Evolutionary conservation across 1,140 invertebrate genomes (phyloP), one percentile per base, ranked within the genome.

Genomic region (Bombyx mandarina): DNA sequence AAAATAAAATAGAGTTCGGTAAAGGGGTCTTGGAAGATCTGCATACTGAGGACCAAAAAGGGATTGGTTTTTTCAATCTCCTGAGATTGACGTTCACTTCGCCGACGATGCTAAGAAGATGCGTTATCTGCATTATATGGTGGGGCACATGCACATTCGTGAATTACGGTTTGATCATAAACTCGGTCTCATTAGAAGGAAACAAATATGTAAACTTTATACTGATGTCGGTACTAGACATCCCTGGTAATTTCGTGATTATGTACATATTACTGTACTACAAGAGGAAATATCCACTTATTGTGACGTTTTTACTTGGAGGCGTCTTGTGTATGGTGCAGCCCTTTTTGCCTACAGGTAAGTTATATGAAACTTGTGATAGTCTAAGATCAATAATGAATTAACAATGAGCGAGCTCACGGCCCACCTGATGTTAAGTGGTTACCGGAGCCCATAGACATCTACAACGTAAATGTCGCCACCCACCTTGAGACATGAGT

Each of bases 81-180:
- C 43, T 86, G 35, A 66, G 62, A 53, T 60, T 62, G 6, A 86
- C 80, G 6, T 77, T 86, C 47, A 62, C 55, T 8, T 86, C 81
- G 1, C 71, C 52, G 18, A 59, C 62, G 8, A 55, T 86, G 43
- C 63, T 79, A 6, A 63, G 62, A 45, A 63, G 80, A 59, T 75
- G 79, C 42, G 73, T 92, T 0, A 90, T 91, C 9, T 92, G 93
- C 58, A 90, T 90, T 10, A 89, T 93, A 59, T 94, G 90, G 85
- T 95, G 92, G 93, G 88, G 90, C 2, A 91, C 92, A 0, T 92
- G 90, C 55, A 90, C 92, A 0, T 92, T 95, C 63, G 90, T 95
- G 1, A 95, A 94, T 68, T 96, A 95, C 71, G 95, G 94, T 0
- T 67, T 96, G 35, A 91, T 93, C 1, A 89, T 96, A 7, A 95